Conservation (phyloP, 2,888 invertebrate species). For the Lasioglossum calceatum region DNA sequence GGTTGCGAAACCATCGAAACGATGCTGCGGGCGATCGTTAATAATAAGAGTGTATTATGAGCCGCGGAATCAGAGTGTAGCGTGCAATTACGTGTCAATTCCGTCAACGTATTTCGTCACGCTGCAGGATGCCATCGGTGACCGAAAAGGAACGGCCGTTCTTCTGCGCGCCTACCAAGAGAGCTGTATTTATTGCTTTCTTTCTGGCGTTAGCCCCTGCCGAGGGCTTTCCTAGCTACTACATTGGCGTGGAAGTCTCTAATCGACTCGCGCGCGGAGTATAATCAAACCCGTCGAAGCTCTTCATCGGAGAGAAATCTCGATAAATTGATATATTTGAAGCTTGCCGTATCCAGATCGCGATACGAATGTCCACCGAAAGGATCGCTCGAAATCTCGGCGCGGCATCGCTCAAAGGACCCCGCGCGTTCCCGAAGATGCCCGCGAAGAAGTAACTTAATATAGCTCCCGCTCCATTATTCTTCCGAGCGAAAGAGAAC, state of each 20-base stretch:
- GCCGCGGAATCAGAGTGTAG: constrained; percentile 64
- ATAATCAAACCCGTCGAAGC: background rate
- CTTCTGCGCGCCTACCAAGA: background rate
- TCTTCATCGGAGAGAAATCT: background rate
- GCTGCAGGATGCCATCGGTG: constrained; percentile 60
- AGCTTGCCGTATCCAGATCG: background rate
- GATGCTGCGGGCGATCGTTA: constrained; percentile 70
- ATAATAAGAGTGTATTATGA: constrained; percentile 70
- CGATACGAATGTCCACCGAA: background rate
- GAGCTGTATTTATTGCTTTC: constrained; percentile 23
- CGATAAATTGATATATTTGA: background rate
- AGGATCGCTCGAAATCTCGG: background rate
- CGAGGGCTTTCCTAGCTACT: background rate
- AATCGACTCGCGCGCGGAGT: background rate
- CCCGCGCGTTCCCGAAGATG: background rate
- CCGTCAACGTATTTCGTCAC: constrained; percentile 72
- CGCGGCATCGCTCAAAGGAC: constrained; percentile 31
- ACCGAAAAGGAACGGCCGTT: constrained; percentile 45
- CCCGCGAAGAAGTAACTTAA: constrained; percentile 29
- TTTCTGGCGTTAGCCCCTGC: constrained; percentile 7
- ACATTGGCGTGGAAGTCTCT: background rate
- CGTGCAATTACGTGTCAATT: constrained; percentile 73
- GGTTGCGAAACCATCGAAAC: constrained; percentile 63
- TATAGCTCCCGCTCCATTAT: constrained; percentile 40
- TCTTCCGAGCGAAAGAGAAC: constrained; percentile 55